Evolutionary conservation across 2,797 vertebrate species (phyloP), one percentile per base, ranked within the genome.

Genomic region (Poecilia wingei): DNA sequence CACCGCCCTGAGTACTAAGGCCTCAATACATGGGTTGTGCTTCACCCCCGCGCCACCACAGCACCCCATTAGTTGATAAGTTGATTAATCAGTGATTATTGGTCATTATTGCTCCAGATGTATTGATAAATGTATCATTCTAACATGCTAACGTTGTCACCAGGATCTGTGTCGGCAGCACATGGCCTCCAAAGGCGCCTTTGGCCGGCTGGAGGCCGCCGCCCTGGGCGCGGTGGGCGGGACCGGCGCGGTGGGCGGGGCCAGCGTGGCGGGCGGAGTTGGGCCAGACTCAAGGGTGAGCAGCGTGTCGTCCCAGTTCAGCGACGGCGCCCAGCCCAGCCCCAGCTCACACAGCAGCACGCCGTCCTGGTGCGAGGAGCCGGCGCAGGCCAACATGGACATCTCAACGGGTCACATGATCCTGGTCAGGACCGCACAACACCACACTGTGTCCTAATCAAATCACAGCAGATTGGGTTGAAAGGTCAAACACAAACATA

Each of bases 351-450:
- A 98, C 93, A 98, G 98, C 97, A 98, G 98, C 96, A 99, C 98
- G 0, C 98, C 98, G 0, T 99, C 98, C 46, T 99, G 98, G 98
- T 98, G 98, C 0, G 98, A 99, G 94, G 98, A 99, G 87, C 98
- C 98, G 0, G 98, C 97, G 0, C 98, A 99, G 91, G 97, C 98
- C 93, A 99, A 99, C 95, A 99, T 99, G 98, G 98, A 99, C 95
- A 99, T 99, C 94, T 99, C 98, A 80, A 99, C 98, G 0, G 98
- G 98, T 51, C 98, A 99, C 96, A 99, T 99, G 98, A 99, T 99
- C 84, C 96, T 99, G 97, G 98, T 99, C 49, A 82, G 90, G 86
- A n/a, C n/a, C 47, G 0, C 16, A 41, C 10, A 16, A 16, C 57
- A 7, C 28, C 28, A 28, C 53, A 13, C 25, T 57, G 4, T 25